Conservation (phyloP, 2,888 invertebrate genomes). For the Drosophila sordidula region DNA sequence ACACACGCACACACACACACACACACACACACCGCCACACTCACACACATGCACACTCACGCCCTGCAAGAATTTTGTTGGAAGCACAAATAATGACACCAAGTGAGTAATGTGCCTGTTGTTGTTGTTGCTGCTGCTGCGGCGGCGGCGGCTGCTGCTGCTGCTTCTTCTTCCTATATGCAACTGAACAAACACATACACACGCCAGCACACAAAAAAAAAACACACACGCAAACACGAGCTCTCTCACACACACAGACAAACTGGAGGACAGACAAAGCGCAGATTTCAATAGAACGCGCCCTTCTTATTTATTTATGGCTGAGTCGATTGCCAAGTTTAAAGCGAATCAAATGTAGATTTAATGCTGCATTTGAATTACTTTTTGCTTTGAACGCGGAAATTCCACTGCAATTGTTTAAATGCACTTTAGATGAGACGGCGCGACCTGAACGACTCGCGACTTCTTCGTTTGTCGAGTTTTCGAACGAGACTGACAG, state of each 20-base stretch:
- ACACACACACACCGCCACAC: slow-evolving; percentile 3
- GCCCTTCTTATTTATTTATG: slow-evolving; percentile 15
- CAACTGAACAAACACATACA: slow-evolving; percentile 63
- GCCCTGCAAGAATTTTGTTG: slow-evolving; percentile 67
- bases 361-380: slow-evolving; percentile 16
- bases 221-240: slow-evolving; percentile 46
- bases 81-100: slow-evolving; percentile 53
- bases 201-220: slow-evolving; percentile 32
- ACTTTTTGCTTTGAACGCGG: slow-evolving; percentile 33
- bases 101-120: slow-evolving; percentile 61
- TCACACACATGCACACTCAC: slow-evolving; percentile 39
- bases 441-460: slow-evolving; percentile 55
- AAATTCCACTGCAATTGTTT: slow-evolving; percentile 64
- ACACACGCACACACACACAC: slow-evolving; percentile 17
- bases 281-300: slow-evolving; percentile 67
- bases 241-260: slow-evolving; percentile 28
- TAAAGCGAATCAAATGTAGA: slow-evolving; percentile 7
- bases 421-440: slow-evolving; percentile 68
- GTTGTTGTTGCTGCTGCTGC: slow-evolving; percentile 32
- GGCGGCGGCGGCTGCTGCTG: slow-evolving; percentile 14
- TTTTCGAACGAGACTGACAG: slow-evolving; percentile 58
- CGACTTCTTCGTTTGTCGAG: slow-evolving; percentile 52
- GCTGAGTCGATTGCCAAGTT: background rate
- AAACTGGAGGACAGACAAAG: slow-evolving; percentile 65
- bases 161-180: slow-evolving; percentile 42